A percentile compares a stretch with the other conserved stretches of the same genome.
These are phyloP conservation scores for Parapsyche elsis DNA, from an alignment of 1,140 invertebrate species.

Conservation along the genomic window DNA sequence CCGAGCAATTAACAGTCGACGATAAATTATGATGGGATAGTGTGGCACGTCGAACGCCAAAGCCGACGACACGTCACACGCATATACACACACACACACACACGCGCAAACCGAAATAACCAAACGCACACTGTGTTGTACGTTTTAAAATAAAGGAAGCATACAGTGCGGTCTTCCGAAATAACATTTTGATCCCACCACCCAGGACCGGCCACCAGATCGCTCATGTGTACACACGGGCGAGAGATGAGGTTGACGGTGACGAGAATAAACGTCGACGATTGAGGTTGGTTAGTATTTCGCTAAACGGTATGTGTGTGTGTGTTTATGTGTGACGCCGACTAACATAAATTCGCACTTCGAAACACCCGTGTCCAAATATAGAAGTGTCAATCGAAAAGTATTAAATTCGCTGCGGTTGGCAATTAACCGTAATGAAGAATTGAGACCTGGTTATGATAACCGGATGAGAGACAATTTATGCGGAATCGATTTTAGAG, in stretches of 20 bases:
- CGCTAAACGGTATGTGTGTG: not conserved
- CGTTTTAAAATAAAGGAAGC: not conserved
- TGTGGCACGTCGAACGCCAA: not conserved
- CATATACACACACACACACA: not conserved
- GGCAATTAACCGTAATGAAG: too few relatives aligned
- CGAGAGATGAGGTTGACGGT: not conserved
- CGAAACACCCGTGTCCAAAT: not conserved
- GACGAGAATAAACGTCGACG: conserved; percentile 20
- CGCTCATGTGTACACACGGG: not conserved
- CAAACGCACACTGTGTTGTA: not conserved
- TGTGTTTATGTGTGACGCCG: not conserved
- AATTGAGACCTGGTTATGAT: too few relatives aligned
- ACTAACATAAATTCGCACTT: not conserved
- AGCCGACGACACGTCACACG: not conserved
- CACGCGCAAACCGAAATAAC: not conserved
- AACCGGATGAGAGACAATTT: too few relatives aligned
- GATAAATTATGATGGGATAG: conserved; percentile 4
- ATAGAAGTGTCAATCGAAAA: too few relatives aligned
- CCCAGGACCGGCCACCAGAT: not conserved
- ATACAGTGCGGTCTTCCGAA: not conserved
- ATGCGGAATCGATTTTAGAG: too few relatives aligned
- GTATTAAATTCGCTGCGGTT: too few relatives aligned
- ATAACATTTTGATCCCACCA: not conserved
- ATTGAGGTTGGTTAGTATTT: conserved; percentile 26
- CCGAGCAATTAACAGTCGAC: conserved; percentile 8